Conservation (phyloP, 2,797 vertebrate species). For the Neopelma chrysocephalum region DNA sequence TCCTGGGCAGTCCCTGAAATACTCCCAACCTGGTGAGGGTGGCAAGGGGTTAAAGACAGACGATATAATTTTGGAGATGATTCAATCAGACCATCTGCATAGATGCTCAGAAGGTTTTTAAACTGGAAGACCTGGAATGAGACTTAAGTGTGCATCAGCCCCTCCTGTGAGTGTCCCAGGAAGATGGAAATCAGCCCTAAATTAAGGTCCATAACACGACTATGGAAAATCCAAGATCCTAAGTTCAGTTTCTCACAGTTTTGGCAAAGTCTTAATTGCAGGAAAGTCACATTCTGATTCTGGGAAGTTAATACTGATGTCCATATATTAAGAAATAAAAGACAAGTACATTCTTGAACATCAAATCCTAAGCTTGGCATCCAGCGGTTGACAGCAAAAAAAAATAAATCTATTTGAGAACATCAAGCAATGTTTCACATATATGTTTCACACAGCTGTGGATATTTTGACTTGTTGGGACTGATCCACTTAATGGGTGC, state of each 20-base stretch:
- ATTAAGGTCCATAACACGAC: neutral
- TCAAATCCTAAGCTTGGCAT: neutral
- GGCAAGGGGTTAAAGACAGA: neutral
- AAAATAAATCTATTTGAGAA: neutral
- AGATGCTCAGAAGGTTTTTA: neutral
- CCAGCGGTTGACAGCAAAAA: neutral
- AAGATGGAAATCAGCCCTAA: neutral
- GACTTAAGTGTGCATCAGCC: neutral
- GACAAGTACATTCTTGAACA: neutral
- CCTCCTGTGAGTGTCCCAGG: neutral
- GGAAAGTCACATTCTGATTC: neutral
- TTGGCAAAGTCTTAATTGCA: neutral
- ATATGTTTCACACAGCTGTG: neutral
- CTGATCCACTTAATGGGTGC: accelerated
- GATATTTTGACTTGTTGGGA: neutral
- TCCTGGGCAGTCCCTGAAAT: neutral
- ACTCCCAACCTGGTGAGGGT: accelerated
- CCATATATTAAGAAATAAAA: neutral
- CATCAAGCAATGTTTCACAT: neutral
- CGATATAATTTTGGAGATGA: neutral
- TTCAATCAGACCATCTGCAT: neutral
- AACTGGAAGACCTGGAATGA: neutral
- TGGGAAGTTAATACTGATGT: neutral
- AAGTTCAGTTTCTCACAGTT: neutral
- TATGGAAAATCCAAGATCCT: neutral